These are phyloP conservation scores for Nycticryphes semicollaris DNA, from an alignment of 2,113 vertebrate species.

Conservation along the genomic window DNA sequence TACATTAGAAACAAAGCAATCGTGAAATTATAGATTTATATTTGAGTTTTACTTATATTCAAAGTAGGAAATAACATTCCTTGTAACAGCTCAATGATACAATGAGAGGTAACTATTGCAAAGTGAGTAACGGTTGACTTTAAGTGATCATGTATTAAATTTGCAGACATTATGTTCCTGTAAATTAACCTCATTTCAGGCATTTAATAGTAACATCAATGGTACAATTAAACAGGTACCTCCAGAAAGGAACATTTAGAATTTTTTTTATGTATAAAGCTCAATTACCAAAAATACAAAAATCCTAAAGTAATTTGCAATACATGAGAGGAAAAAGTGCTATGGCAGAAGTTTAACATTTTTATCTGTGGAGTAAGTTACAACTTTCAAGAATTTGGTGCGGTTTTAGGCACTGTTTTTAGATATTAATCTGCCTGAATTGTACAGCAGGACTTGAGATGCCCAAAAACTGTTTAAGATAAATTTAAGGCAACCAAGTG, in stretches of 20 bases:
- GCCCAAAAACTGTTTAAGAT: slow-evolving; percentile 51
- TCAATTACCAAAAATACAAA: slow-evolving; percentile 63
- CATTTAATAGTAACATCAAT: background rate
- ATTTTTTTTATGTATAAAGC: slow-evolving; percentile 51
- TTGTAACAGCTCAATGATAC: slow-evolving; percentile 44
- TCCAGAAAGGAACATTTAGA: background rate
- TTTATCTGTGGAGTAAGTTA: slow-evolving; percentile 1
- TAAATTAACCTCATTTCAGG: slow-evolving; percentile 29
- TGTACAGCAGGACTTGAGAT: slow-evolving; percentile 48
- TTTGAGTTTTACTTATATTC: slow-evolving; percentile 68
- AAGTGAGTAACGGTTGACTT: slow-evolving; percentile 56
- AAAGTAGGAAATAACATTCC: slow-evolving; percentile 65
- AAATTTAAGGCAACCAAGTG: slow-evolving; percentile 74
- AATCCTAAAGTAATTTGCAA: slow-evolving; percentile 28
- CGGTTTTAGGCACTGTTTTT: slow-evolving; percentile 63
- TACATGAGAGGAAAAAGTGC: slow-evolving; percentile 38
- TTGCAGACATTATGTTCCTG: slow-evolving; percentile 29
- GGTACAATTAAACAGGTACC: slow-evolving; percentile 40
- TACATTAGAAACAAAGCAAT: slow-evolving; percentile 27
- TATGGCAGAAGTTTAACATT: slow-evolving; percentile 26
- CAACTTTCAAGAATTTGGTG: slow-evolving; percentile 30
- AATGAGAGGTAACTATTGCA: slow-evolving; percentile 38
- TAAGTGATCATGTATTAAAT: background rate
- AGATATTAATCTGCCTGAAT: slow-evolving; percentile 41
- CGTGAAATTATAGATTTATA: background rate